phyloP scores from a whole-genome alignment of 2,113 vertebrate species.

The Baryphthengus martii region DNA sequence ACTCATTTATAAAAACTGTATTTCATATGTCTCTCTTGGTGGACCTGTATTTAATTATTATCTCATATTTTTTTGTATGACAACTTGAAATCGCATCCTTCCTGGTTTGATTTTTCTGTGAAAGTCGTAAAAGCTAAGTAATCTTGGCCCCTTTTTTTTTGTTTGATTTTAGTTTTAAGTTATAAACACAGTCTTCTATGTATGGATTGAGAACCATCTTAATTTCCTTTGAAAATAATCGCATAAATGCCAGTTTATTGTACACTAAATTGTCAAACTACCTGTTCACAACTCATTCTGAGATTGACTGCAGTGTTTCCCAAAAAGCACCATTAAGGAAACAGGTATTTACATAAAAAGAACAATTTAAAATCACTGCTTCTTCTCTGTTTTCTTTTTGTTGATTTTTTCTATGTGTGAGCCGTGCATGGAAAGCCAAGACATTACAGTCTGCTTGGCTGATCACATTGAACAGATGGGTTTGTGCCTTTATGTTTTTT shows the following conservation, averaged over 20 bases:
- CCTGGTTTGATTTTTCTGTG: background rate
- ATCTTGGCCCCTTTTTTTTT: background rate
- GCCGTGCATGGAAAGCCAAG: background rate
- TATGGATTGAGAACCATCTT: background rate
- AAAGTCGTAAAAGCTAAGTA: background rate
- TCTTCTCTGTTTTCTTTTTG: background rate
- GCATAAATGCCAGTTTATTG: background rate
- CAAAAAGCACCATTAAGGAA: background rate
- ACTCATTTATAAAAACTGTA: background rate
- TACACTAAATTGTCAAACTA: background rate
- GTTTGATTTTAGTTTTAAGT: background rate
- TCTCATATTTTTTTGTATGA: background rate
- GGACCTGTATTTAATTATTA: background rate
- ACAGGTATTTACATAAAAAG: background rate
- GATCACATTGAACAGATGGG: background rate
- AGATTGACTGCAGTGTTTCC: background rate
- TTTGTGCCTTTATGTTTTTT: background rate
- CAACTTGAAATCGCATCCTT: background rate
- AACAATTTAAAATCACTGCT: background rate
- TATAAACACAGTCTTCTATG: background rate
- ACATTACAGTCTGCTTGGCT: slow-evolving; percentile 5
- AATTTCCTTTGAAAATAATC: background rate
- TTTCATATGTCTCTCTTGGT: background rate
- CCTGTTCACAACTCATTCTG: background rate
- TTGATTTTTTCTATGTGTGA: background rate